phyloP scores from a whole-genome alignment of 2,797 vertebrate species.

The Xiphophorus birchmanni region DNA sequence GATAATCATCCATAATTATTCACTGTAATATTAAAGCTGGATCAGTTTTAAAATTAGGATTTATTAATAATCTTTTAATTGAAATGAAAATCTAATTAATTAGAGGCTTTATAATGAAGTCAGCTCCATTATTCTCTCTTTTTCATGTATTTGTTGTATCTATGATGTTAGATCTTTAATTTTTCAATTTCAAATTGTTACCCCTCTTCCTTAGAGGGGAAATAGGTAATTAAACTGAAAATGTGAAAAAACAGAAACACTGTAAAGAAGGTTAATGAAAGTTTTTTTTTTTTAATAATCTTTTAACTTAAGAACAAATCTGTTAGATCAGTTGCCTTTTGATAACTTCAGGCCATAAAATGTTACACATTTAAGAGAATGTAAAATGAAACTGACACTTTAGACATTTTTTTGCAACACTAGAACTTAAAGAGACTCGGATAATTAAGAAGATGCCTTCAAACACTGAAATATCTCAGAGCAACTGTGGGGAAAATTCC shows the following conservation, averaged over 20 bases:
- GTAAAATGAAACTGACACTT: not conserved
- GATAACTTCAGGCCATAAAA: too few species aligned
- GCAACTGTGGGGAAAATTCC: conserved; percentile 5
- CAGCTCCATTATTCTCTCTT: not conserved
- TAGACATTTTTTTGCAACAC: not conserved
- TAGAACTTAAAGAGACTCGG: not conserved
- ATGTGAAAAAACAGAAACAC: not conserved
- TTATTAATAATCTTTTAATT: not conserved
- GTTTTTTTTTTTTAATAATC: too few species aligned
- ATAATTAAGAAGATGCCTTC: not conserved
- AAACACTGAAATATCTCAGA: not conserved
- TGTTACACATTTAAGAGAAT: not conserved
- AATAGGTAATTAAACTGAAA: not conserved
- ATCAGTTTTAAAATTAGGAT: not conserved
- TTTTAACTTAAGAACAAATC: not conserved
- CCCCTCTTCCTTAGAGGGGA: not conserved
- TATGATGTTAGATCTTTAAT: not conserved
- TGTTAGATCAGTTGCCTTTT: not conserved
- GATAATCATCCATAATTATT: not conserved
- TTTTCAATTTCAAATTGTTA: not conserved
- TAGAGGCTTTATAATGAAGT: not conserved
- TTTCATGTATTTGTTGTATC: not conserved
- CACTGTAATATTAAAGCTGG: not conserved
- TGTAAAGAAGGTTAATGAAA: not conserved
- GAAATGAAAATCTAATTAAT: not conserved